Evolutionary conservation across 23 tunicate genomes (phyloP).

Genomic region (Botrylloides violaceus): DNA sequence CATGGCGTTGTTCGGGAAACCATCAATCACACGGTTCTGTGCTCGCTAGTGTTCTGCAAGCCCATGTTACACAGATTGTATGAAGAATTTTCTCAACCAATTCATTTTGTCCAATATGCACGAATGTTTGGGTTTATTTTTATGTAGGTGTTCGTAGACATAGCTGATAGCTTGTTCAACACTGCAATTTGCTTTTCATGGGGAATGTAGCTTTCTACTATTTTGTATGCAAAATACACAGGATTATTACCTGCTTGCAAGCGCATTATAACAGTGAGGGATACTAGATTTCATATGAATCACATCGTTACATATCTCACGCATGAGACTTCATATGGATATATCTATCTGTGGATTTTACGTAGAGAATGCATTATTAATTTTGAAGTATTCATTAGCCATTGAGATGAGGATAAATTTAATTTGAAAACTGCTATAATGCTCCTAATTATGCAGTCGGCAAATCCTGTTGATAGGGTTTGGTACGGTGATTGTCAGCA

Average conservation of each 20-base stretch:
- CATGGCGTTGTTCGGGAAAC: slow-evolving; percentile 76
- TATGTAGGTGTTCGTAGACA: slow-evolving; percentile 1
- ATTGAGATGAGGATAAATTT: background rate
- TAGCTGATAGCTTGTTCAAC: background rate
- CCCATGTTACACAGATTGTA: slow-evolving; percentile 6
- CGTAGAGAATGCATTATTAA: background rate
- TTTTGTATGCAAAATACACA: slow-evolving; percentile 2
- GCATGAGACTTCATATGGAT: slow-evolving; percentile 3
- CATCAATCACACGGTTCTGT: slow-evolving; percentile 37
- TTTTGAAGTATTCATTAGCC: background rate
- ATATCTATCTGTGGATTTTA: background rate
- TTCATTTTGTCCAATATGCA: slow-evolving; percentile 10
- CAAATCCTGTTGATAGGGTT: background rate
- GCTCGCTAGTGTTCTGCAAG: slow-evolving; percentile 19
- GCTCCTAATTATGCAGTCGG: background rate
- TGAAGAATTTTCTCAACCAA: background rate
- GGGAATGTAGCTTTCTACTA: slow-evolving; percentile 6
- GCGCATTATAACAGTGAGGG: background rate
- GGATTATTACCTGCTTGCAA: background rate
- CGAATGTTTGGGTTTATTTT: slow-evolving; percentile 18
- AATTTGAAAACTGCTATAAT: background rate
- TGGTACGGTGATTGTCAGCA: background rate
- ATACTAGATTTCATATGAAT: background rate
- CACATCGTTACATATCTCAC: background rate
- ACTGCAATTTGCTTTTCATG: background rate